These are phyloP conservation scores for Mycogona germanica DNA, from an alignment of 2,888 invertebrate species.

Conservation along the genomic window DNA sequence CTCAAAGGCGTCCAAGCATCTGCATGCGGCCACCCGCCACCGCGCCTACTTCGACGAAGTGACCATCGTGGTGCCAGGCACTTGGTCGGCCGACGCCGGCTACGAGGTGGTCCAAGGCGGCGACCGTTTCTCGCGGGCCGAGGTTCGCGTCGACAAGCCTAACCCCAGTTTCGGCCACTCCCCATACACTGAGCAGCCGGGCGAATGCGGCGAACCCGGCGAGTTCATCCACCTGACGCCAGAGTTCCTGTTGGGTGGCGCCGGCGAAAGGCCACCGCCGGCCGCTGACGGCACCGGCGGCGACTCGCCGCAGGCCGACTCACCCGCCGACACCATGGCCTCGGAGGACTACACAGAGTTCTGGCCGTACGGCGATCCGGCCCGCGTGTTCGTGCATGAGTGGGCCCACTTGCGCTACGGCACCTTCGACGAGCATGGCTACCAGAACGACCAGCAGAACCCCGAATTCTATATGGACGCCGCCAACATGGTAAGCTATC, in stretches of 20 bases:
- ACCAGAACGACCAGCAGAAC: constrained; percentile 21
- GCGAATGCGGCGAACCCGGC: constrained; percentile 28
- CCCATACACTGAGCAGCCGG: constrained; percentile 28
- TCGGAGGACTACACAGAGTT: neutral
- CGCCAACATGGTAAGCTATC: constrained; percentile 18
- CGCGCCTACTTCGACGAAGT: constrained; percentile 28
- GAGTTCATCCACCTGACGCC: constrained; percentile 27
- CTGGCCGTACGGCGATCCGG: constrained; percentile 8
- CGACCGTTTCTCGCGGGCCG: constrained; percentile 17
- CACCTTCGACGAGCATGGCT: constrained; percentile 28
- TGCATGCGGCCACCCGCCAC: constrained; percentile 29
- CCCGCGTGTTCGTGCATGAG: constrained; percentile 26
- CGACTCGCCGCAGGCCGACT: neutral
- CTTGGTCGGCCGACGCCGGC: constrained; percentile 25
- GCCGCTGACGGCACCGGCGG: neutral
- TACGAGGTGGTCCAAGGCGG: constrained; percentile 20
- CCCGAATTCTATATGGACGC: constrained; percentile 24
- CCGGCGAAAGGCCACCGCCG: neutral
- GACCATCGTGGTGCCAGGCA: constrained; percentile 29
- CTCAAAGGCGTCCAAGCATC: constrained; percentile 26
- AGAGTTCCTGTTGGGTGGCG: constrained; percentile 5
- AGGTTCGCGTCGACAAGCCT: constrained; percentile 25
- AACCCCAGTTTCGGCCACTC: constrained; percentile 26
- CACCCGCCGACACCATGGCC: neutral
- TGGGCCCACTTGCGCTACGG: constrained; percentile 29